Evolutionary conservation across 2,888 invertebrate species (phyloP), one percentile per base, ranked within the genome.

Genomic region (Ecdyonurus torrentis): DNA sequence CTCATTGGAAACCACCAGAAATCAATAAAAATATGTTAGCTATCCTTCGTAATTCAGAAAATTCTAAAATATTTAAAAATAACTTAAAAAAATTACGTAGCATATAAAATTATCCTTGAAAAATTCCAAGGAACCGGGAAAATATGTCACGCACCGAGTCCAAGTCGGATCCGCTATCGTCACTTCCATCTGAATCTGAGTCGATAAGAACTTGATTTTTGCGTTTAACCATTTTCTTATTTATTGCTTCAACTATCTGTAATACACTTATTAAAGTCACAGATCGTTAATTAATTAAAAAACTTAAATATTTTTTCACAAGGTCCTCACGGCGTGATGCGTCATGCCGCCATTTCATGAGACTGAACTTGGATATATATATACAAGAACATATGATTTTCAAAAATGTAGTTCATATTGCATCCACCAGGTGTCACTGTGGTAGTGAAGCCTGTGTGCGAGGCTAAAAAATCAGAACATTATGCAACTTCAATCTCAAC

Each of bases 131-230:
- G 3, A 20, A 22, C 55, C 55, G 37, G 37, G 37, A 37, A 37
- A 37, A 37, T 37, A 15, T 37, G 37, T 24, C 24, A 79, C 86
- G 86, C 80, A 91, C 91, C 70, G 88, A 87, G 75, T 91, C 90
- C 71, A 89, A 79, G 77, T 91, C 91, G 62, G 89, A 88, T 68
- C 84, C 82, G 67, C 81, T 80, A 63, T 83, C 87, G 69, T 85
- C 86, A 74, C 87, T 87, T 65, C 74, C 75, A 74, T 88, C 90
- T 64, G 86, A 86, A 74, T 90, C 89, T 23, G 89, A 88, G 73
- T 91, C 90, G 69, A 90, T 85, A 66, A 89, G 77, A 53, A 87
- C 86, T 73, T 89, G 87, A 74, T 86, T 88, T 75, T 90, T 89
- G 68, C 91, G 81, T 78, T 91, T 91, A 69, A 85, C 89, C 90